phyloP scores from a whole-genome alignment of 2,888 invertebrate species.

The Lepidochitona cinerea region DNA sequence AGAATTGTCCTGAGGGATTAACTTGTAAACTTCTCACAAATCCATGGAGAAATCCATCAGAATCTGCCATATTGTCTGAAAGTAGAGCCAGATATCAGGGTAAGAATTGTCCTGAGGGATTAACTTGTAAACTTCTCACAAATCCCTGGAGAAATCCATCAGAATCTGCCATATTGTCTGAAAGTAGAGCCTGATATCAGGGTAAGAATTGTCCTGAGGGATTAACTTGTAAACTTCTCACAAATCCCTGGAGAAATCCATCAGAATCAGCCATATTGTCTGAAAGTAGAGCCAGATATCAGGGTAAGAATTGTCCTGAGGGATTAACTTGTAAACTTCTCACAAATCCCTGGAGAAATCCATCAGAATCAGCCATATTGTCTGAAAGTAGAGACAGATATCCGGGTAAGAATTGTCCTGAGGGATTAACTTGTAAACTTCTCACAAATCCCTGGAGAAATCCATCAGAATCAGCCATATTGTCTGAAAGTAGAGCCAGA shows the following conservation, averaged over 20 bases:
- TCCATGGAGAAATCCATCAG: conserved; percentile 98
- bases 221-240: conserved; percentile 94
- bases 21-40: conserved; percentile 95
- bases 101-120: conserved; percentile 74
- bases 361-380: conserved; percentile 99
- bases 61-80: conserved; percentile 97
- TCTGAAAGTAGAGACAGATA: conserved; percentile 86
- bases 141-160: no score
- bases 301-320: conserved; percentile 76
- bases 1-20: conserved; percentile 75
- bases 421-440: conserved; percentile 90
- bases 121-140: no score
- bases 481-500: conserved; percentile 88
- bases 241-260: conserved; percentile 98
- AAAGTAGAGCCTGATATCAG: no score
- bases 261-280: conserved; percentile 98
- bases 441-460: conserved; percentile 97
- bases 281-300: conserved; percentile 87
- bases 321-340: conserved; percentile 92
- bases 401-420: conserved; percentile 77
- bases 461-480: conserved; percentile 99
- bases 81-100: conserved; percentile 87
- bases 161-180: no score
- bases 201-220: conserved; percentile 64
- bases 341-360: conserved; percentile 97